These are phyloP conservation scores for Sebastes matsubarae DNA, from an alignment of 2,797 vertebrate species.

Conservation along the genomic window DNA sequence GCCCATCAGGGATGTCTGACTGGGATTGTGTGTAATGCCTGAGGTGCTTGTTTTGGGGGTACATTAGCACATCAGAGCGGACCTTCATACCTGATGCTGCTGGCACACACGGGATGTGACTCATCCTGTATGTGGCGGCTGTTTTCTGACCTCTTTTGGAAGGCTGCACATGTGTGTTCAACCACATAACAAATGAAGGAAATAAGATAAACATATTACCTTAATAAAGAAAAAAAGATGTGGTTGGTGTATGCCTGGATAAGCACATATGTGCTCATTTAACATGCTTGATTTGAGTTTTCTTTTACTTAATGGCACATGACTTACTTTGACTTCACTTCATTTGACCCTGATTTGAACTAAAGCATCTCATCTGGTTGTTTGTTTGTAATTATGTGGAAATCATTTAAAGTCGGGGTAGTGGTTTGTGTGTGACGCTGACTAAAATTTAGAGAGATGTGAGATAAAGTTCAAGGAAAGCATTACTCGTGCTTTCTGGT, in stretches of 20 bases:
- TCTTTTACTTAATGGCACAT: conserved; percentile 26
- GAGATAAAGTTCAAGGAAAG: conserved; percentile 39
- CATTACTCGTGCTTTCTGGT: conserved; percentile 18
- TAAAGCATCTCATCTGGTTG: conserved; percentile 30
- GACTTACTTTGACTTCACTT: conserved; percentile 31
- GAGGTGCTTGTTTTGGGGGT: conserved; percentile 19
- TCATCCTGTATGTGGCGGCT: conserved; percentile 49
- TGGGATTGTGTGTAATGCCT: conserved; percentile 8
- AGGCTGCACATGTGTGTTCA: conserved; percentile 69
- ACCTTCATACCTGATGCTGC: conserved; percentile 56
- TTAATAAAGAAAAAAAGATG: conserved; percentile 38
- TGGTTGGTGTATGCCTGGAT: conserved; percentile 24
- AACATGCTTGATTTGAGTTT: conserved; percentile 42
- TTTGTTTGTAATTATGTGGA: conserved; percentile 40
- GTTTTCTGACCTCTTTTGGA: conserved; percentile 74
- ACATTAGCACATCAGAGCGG: conserved; percentile 14
- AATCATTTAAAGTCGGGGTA: conserved; percentile 26
- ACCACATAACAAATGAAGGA: conserved; percentile 46
- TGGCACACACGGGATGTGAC: conserved; percentile 24
- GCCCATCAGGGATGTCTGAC: conserved; percentile 6
- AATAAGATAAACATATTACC: conserved; percentile 43
- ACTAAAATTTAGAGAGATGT: conserved; percentile 28
- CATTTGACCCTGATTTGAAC: conserved; percentile 36
- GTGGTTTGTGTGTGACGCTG: conserved; percentile 18
- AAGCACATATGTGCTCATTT: conserved; percentile 43